These are phyloP conservation scores for Oscheius sp. DNA, from an alignment of 2,888 invertebrate species.

Conservation along the genomic window DNA sequence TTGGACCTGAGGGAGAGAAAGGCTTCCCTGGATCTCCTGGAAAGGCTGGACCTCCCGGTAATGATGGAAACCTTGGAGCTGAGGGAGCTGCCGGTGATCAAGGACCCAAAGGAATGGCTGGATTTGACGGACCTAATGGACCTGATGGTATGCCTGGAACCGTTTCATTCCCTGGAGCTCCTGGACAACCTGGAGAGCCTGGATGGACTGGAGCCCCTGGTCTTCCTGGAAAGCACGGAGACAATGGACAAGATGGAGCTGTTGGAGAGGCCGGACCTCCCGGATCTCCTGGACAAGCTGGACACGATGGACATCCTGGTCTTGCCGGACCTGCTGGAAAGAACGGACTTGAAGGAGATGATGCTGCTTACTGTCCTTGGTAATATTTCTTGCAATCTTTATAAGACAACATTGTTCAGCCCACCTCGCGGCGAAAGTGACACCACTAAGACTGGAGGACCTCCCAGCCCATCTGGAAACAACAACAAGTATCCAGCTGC, in stretches of 20 bases:
- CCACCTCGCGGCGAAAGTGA: constrained; percentile 17
- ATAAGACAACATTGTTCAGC: too few relatives aligned
- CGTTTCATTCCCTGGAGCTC: constrained; percentile 50
- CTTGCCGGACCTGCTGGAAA: constrained; percentile 50
- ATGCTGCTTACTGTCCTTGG: constrained; percentile 49
- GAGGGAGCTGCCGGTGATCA: constrained; percentile 42
- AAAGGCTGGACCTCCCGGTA: constrained; percentile 43
- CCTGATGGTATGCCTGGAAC: constrained; percentile 53
- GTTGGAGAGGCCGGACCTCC: constrained; percentile 75
- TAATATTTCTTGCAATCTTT: too few relatives aligned
- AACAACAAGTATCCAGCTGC: background rate
- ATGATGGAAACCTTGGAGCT: constrained; percentile 44
- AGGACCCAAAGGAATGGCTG: constrained; percentile 51
- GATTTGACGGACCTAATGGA: constrained; percentile 50
- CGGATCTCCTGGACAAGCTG: constrained; percentile 78
- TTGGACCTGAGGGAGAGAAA: constrained; percentile 39
- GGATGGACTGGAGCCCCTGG: constrained; percentile 53
- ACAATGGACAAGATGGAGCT: constrained; percentile 52
- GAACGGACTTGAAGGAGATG: constrained; percentile 35
- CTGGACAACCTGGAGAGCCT: constrained; percentile 56
- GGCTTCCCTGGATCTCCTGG: constrained; percentile 50
- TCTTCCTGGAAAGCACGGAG: constrained; percentile 52
- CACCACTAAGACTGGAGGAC: background rate
- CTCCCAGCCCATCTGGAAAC: background rate
- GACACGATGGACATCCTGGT: constrained; percentile 73